Percentiles rank a stretch among this genome's conserved stretches.
phyloP scores from a whole-genome alignment of 2,113 vertebrate species.

The Hypanus sabinus region DNA sequence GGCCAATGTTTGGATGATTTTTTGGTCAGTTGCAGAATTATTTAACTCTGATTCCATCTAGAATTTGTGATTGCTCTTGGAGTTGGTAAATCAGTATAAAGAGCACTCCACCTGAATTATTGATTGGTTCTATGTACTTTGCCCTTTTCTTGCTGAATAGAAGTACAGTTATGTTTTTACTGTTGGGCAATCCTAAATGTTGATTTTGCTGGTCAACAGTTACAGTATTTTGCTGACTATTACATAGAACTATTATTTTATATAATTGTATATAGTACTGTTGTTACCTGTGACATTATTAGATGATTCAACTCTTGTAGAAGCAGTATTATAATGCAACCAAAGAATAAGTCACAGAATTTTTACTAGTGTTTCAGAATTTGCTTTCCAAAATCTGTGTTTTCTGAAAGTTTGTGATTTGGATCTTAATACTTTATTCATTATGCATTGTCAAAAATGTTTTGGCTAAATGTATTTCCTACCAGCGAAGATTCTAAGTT shows the following conservation, averaged over 20 bases:
- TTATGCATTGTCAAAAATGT: background rate
- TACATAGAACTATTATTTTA: too few species aligned
- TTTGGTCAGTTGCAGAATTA: background rate
- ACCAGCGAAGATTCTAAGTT: background rate
- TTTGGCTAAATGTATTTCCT: background rate
- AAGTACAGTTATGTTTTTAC: background rate
- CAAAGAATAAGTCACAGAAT: background rate
- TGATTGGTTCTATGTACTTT: background rate
- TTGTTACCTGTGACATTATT: background rate
- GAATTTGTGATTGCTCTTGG: background rate
- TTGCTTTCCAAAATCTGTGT: background rate
- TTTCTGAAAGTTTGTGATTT: background rate
- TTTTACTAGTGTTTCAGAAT: background rate
- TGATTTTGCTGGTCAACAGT: background rate
- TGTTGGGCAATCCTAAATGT: background rate
- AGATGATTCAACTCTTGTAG: background rate
- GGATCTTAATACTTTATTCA: background rate
- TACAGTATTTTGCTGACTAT: background rate
- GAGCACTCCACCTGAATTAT: background rate
- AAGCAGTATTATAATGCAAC: background rate
- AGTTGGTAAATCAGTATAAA: background rate
- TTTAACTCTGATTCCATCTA: background rate
- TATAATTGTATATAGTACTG: too few species aligned
- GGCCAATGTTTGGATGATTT: background rate
- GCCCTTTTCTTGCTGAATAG: background rate